Evolutionary conservation across 1,140 invertebrate species (phyloP), one percentile per base, ranked within the genome.

Genomic region (Ganaspis sp.): DNA sequence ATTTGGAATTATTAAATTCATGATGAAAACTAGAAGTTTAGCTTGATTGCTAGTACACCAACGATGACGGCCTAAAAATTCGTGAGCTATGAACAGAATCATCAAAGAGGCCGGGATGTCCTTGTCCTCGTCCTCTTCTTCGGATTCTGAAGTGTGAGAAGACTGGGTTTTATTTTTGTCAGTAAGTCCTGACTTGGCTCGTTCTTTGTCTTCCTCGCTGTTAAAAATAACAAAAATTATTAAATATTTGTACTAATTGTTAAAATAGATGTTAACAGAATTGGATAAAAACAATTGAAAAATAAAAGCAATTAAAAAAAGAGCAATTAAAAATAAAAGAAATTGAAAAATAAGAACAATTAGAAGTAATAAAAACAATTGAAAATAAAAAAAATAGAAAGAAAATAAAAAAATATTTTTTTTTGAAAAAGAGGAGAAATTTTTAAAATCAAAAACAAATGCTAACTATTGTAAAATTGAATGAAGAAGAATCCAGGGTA

Each of bases 401-500:
- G n/a, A n/a, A n/a, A n/a, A n/a, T n/a, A n/a, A n/a, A n/a, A n/a
- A n/a, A n/a, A n/a, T n/a, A n/a, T n/a, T n/a, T n/a, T n/a, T n/a
- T n/a, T n/a, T n/a, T 34, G 29, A 34, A 34, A 3, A 3, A 34
- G 29, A 6, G 29, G 29, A 34, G 2, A n/a, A n/a, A n/a, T n/a
- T n/a, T n/a, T n/a, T n/a, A n/a, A n/a, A n/a, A n/a, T n/a, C n/a
- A 53, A 42, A 40, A 11, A 26, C 1, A 29, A 26, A 49, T 45
- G 21, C 92, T 88, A 92, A 94, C 90, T 93, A 92, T 86, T 94
- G 93, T 34, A 97, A 90, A 78, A 97, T 93, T 81, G 94, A 94
- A 91, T 97, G 95, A 74, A 98, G 90, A 54, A 98, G 89, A 72
- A 97, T 95, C 96, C 96, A 98, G 12, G 96, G 95, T n/a, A 93